Base-by-base conservation (phyloP, 2,113 vertebrate genomes). In the Balaeniceps rex region DNA sequence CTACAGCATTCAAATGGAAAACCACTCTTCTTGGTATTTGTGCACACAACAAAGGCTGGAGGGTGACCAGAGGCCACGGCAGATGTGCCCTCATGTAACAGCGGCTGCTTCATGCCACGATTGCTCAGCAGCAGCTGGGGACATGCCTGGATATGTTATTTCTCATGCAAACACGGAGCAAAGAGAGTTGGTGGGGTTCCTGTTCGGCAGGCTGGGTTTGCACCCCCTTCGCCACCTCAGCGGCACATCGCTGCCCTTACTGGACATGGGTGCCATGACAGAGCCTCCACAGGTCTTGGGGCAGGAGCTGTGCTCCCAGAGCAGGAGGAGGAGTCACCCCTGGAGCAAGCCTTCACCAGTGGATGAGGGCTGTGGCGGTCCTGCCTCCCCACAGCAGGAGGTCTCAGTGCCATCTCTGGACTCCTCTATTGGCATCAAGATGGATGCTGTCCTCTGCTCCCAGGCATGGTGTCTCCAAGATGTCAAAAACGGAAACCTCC, bases 321-420 rank as follows among this genome's bases (percentile, higher is more conserved):
- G 2, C 49, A 16, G n/a, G n/a, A n/a, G n/a, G 36, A 40, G 29
- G 2, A 0, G 19, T 29, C 58, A 31, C 4, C 6, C 49, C 65
- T 44, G 60, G 31, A 54, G 34, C 31, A 28, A 5, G 18, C 21
- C 44, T 31, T 40, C 51, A n/a, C 3, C 17, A 2, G 42, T 4
- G 18, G 31, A 25, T 11, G 11, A 75, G 70, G 25, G 31, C 36
- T 38, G 36, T 0, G 1, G 22, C 54, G 46, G 34, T 36, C 54
- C 66, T 84, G 80, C 33, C 26, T 34, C n/a, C 52, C 23, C 1
- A 2, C 18, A 34, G 54, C 40, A 55, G 34, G 8, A 66, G 46
- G 29, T 49, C 52, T 61, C n/a, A 11, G 22, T 25, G 33, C 23
- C 51, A 63, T 26, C 18, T 26, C 55, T n/a, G 33, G 36, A 23